Conservation (phyloP, 2,888 invertebrate species). For the Melinopterus prodromus region DNA sequence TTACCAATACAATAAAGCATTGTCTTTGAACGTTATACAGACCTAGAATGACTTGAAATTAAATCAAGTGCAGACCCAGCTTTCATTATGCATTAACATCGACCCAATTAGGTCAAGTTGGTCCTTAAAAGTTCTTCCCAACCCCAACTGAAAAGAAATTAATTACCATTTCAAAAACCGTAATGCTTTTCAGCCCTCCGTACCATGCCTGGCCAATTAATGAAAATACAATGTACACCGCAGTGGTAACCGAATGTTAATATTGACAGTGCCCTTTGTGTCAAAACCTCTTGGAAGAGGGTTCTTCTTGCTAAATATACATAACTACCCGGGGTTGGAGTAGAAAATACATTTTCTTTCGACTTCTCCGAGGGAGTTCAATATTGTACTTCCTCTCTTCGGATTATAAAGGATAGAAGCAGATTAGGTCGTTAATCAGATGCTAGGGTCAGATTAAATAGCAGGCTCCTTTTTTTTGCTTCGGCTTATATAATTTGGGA, state of each 20-base stretch:
- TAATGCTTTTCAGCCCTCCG: not conserved
- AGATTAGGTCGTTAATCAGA: too few relatives aligned
- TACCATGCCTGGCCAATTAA: not conserved
- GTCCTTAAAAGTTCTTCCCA: not conserved
- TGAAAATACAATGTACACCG: not conserved
- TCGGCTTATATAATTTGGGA: too few relatives aligned
- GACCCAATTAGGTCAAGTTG: not conserved
- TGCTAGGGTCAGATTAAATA: too few relatives aligned
- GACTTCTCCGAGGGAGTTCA: not conserved
- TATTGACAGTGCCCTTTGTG: slow-evolving; percentile 4
- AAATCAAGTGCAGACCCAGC: not conserved
- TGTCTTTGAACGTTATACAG: not conserved
- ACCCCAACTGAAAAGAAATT: not conserved
- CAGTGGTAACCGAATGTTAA: not conserved
- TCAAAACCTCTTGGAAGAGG: not conserved
- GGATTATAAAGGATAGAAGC: not conserved
- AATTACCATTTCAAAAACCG: not conserved
- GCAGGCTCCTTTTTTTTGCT: too few relatives aligned
- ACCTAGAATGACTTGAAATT: not conserved
- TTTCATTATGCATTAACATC: not conserved
- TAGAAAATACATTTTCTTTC: not conserved
- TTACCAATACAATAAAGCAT: too few relatives aligned
- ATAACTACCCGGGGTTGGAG: not conserved
- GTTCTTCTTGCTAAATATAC: not conserved
- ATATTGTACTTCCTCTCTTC: not conserved